Evolutionary conservation across 1,140 invertebrate genomes (phyloP).

Genomic region (Drosophila sp.): DNA sequence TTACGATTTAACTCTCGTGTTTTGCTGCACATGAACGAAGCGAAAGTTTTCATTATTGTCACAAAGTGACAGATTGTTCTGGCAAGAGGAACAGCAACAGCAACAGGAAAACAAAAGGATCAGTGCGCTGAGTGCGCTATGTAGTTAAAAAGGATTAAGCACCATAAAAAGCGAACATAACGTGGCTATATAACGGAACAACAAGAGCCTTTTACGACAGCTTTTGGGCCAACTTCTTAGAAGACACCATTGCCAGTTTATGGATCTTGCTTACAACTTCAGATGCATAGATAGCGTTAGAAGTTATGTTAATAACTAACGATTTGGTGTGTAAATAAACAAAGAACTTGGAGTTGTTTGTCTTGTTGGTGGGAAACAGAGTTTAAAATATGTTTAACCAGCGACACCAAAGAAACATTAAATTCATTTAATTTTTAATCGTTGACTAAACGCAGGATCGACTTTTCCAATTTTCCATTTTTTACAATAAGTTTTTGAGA

Average conservation of each 20-base stretch:
- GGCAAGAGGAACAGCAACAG: slow-evolving; percentile 7
- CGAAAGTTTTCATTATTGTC: slow-evolving; percentile 51
- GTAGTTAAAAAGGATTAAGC: slow-evolving; percentile 50
- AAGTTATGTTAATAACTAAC: background rate
- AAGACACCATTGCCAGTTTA: slow-evolving; percentile 13
- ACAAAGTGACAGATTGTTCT: slow-evolving; percentile 56
- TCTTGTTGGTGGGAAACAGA: no score
- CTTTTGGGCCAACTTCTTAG: slow-evolving; percentile 18
- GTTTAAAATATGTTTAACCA: no score
- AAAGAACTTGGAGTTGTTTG: no score
- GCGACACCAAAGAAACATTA: no score
- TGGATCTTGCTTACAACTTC: background rate
- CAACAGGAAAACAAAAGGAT: slow-evolving; percentile 1
- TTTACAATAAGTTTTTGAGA: no score
- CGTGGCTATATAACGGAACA: slow-evolving; percentile 36
- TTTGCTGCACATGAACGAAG: slow-evolving; percentile 37
- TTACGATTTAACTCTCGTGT: slow-evolving; percentile 64
- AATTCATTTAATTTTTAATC: no score
- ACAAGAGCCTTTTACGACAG: slow-evolving; percentile 33
- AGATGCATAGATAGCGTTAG: background rate
- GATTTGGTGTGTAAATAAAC: background rate
- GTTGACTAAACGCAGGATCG: no score
- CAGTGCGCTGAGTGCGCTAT: background rate
- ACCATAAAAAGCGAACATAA: slow-evolving; percentile 48
- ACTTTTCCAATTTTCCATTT: no score